Evolutionary conservation across 2,888 invertebrate genomes (phyloP).

Genomic region (Ecdyonurus torrentis): DNA sequence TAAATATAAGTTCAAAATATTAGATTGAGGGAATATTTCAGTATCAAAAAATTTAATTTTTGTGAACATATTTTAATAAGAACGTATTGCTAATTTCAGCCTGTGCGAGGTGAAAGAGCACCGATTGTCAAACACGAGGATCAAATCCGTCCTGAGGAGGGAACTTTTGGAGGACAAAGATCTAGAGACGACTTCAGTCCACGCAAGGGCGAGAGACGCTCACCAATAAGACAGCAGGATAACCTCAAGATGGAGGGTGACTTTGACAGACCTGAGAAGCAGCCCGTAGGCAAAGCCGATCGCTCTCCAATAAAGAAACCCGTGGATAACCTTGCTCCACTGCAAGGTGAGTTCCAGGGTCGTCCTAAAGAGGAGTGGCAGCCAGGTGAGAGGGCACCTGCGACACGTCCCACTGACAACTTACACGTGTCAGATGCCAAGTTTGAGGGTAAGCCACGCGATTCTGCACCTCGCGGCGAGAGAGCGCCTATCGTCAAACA

Average conservation of each 20-base stretch:
- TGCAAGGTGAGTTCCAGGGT: slow-evolving; percentile 25
- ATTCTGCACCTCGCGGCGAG: slow-evolving; percentile 15
- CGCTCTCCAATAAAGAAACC: slow-evolving; percentile 13
- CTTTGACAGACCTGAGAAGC: slow-evolving; percentile 30
- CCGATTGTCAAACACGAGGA: slow-evolving; percentile 18
- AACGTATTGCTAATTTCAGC: no score
- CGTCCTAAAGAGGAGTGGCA: slow-evolving; percentile 10
- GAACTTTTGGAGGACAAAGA: slow-evolving; percentile 29
- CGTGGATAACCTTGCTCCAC: slow-evolving; percentile 17
- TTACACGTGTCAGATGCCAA: slow-evolving; percentile 26
- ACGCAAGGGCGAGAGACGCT: slow-evolving; percentile 19
- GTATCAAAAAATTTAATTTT: no score
- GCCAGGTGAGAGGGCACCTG: slow-evolving; percentile 17
- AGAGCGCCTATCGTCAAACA: slow-evolving; percentile 18
- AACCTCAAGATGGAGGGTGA: slow-evolving; percentile 39
- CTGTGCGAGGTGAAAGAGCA: slow-evolving; percentile 23
- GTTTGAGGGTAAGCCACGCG: slow-evolving; percentile 19
- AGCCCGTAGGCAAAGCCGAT: slow-evolving; percentile 15
- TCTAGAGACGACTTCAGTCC: slow-evolving; percentile 34
- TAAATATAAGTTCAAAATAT: no score
- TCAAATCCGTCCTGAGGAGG: slow-evolving; percentile 21
- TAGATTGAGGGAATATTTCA: no score
- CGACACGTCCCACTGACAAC: slow-evolving; percentile 23
- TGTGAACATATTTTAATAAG: no score
- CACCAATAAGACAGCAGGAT: slow-evolving; percentile 30